Evolutionary conservation across 2,797 vertebrate genomes (phyloP).

Genomic region (Trematomus bernacchii): DNA sequence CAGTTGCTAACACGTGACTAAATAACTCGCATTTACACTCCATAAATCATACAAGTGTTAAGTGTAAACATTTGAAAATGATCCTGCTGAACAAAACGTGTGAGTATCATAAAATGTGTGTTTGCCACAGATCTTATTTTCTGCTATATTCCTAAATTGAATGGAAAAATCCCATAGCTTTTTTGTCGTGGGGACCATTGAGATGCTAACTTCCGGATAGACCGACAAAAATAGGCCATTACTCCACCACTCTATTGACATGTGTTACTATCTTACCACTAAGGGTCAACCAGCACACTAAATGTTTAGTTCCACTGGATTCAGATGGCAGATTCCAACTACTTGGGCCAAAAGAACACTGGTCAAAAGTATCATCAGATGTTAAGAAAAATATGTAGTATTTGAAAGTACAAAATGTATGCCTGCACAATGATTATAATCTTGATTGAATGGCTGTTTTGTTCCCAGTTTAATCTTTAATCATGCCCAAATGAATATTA

Average conservation of each 20-base stretch:
- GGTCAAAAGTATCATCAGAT: not conserved
- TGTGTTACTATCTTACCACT: not conserved
- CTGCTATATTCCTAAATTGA: no score
- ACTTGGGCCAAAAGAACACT: not conserved
- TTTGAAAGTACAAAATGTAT: not conserved
- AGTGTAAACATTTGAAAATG: no score
- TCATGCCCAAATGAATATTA: not conserved
- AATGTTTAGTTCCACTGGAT: not conserved
- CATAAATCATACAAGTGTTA: no score
- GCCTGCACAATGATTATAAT: not conserved
- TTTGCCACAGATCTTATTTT: no score
- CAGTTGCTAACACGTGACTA: no score
- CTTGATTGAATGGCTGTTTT: not conserved
- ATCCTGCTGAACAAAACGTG: no score
- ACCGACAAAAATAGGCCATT: no score
- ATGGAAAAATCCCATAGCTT: no score
- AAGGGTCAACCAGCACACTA: constrained; percentile 5
- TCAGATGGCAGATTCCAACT: not conserved
- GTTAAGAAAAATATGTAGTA: not conserved
- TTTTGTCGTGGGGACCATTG: no score
- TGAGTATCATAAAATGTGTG: no score
- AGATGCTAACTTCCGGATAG: no score
- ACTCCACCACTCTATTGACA: not conserved
- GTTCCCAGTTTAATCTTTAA: not conserved
- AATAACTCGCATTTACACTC: no score